Conservation (phyloP, 2,113 vertebrate genomes). For the Neoarius graeffei region DNA sequence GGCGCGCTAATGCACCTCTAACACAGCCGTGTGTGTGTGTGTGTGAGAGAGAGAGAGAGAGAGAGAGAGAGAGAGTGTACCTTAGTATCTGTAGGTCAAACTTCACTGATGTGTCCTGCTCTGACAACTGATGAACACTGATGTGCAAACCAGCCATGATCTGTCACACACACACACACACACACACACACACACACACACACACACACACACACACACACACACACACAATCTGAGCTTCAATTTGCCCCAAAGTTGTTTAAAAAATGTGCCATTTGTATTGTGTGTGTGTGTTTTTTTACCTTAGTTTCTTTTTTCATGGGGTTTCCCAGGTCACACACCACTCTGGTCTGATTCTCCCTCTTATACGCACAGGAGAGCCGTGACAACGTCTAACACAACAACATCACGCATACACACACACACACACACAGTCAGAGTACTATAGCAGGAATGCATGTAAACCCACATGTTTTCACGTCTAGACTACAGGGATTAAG, state of each 20-base stretch:
- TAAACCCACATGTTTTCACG: not conserved
- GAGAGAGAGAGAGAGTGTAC: no score
- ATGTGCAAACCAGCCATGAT: slow-evolving; percentile 86
- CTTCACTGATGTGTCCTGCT: slow-evolving; percentile 91
- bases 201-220: not conserved
- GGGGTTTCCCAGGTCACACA: slow-evolving; percentile 96
- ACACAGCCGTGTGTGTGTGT: not conserved
- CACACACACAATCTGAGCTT: not conserved
- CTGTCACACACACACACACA: slow-evolving; percentile 60
- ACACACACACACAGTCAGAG: not conserved
- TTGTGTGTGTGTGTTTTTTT: slow-evolving; percentile 36
- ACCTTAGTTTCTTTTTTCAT: slow-evolving; percentile 97
- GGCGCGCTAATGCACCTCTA: slow-evolving; percentile 19
- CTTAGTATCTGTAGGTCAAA: slow-evolving; percentile 91
- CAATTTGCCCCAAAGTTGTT: not conserved
- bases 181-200: not conserved
- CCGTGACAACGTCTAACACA: slow-evolving; percentile 78
- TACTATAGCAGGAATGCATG: not conserved
- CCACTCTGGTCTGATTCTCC: slow-evolving; percentile 91
- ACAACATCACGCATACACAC: not conserved
- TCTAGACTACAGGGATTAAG: not conserved
- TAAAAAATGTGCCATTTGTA: not conserved
- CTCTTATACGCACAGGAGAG: slow-evolving; percentile 93
- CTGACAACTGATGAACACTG: slow-evolving; percentile 92
- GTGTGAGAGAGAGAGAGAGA: no score